A percentile compares a stretch with the other conserved stretches of the same genome.
These are phyloP conservation scores for Hormiphora californensis DNA, from an alignment of 37 sponge, comb jelly and placozoan species.

Conservation along the genomic window DNA sequence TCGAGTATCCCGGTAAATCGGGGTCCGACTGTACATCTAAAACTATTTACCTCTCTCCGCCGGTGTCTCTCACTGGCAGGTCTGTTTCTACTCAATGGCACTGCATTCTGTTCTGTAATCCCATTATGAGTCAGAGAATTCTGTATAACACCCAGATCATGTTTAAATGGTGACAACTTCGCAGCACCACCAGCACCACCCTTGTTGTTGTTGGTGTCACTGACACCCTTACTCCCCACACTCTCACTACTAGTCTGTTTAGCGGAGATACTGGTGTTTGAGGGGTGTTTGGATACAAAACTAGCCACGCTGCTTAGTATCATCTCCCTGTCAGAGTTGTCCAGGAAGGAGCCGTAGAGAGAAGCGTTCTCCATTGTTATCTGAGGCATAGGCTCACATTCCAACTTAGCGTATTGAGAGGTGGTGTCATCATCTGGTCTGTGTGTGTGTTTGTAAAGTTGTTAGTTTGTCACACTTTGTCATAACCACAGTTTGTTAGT, in stretches of 20 bases:
- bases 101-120: background rate
- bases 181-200: no score
- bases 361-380: constrained; percentile 4
- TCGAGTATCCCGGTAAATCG: no score
- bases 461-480: no score
- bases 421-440: no score
- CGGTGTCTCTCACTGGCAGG: background rate
- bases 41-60: no score
- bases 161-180: background rate
- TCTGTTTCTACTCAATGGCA: background rate
- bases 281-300: background rate
- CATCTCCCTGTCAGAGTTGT: background rate
- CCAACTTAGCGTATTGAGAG: background rate
- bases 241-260: background rate
- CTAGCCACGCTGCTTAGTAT: background rate
- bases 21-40: no score
- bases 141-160: background rate
- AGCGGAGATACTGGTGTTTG: background rate
- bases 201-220: no score
- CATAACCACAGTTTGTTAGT: background rate
- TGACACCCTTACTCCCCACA: background rate
- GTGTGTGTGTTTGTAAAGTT: constrained; percentile 23
- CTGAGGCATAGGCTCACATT: background rate
- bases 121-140: background rate
- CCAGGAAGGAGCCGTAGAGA: background rate